Conservation (phyloP, 2,888 invertebrate genomes). For the Dysmachus trigonus region DNA sequence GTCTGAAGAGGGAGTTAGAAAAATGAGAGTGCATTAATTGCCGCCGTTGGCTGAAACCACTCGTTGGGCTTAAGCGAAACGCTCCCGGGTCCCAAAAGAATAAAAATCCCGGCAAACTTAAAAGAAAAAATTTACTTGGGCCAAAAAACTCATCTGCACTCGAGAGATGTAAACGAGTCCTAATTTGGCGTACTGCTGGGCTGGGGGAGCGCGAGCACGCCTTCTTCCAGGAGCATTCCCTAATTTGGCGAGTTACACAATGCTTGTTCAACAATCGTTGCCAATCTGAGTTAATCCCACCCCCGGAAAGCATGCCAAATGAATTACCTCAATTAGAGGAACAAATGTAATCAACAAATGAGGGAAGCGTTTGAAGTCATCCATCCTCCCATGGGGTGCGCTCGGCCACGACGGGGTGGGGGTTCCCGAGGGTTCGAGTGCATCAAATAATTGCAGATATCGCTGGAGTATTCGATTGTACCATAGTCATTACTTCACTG, state of each 20-base stretch:
- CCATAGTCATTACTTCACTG: conserved; percentile 3
- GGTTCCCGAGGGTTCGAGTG: neutral
- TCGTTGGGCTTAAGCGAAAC: neutral
- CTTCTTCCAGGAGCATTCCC: neutral
- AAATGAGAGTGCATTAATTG: neutral
- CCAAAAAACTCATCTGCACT: neutral
- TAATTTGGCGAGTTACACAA: neutral
- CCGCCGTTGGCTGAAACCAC: neutral
- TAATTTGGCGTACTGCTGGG: neutral
- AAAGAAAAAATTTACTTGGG: neutral
- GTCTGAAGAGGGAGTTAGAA: neutral
- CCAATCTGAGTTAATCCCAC: neutral
- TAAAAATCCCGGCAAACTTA: neutral
- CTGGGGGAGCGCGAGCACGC: neutral
- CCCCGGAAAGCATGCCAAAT: conserved; percentile 29
- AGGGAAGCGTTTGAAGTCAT: conserved; percentile 12
- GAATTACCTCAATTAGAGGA: conserved; percentile 35
- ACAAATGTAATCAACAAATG: conserved; percentile 36
- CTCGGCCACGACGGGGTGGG: neutral
- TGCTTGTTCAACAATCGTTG: neutral
- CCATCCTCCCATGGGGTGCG: neutral
- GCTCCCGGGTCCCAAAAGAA: neutral
- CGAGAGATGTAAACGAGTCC: neutral
- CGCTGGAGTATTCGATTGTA: neutral
- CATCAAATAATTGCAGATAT: conserved; percentile 15